phyloP scores from a whole-genome alignment of 2,888 invertebrate species.

The Myopa tessellatipennis region DNA sequence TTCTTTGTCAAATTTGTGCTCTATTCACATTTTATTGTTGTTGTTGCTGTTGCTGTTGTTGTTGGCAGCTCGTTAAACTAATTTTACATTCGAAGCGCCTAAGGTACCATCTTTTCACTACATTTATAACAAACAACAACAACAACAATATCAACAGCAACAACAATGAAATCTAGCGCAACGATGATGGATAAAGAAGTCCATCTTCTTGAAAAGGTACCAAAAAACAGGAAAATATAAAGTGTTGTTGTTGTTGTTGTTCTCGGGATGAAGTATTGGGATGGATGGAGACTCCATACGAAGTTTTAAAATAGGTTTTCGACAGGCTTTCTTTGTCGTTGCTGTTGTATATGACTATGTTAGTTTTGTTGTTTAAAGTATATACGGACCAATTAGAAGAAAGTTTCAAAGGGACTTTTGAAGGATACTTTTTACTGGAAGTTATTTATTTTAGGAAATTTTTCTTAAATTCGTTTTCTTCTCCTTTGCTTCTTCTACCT shows the following conservation, averaged over 20 bases:
- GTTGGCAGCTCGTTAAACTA: conserved; percentile 28
- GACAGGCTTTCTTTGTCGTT: conserved; percentile 4
- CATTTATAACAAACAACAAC: conserved; percentile 5
- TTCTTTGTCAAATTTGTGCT: not conserved
- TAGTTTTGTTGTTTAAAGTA: not conserved
- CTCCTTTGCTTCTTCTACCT: not conserved
- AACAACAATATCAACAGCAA: not conserved
- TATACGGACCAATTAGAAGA: too few relatives aligned
- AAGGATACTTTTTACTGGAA: too few relatives aligned
- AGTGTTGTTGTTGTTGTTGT: conserved; percentile 37
- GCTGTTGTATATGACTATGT: not conserved
- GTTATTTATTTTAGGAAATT: too few relatives aligned
- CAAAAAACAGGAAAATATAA: conserved; percentile 26
- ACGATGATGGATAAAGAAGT: too few relatives aligned
- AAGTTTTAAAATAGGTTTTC: not conserved
- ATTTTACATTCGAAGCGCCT: conserved; percentile 23
- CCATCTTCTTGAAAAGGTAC: not conserved
- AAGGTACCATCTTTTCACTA: not conserved
- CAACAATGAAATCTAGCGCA: too few relatives aligned
- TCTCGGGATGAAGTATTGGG: conserved; percentile 29
- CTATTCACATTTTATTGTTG: not conserved
- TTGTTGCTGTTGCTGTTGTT: conserved; percentile 16
- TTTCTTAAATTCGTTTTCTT: too few relatives aligned
- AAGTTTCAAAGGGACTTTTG: too few relatives aligned
- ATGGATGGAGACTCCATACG: not conserved